Percentiles rank a stretch among this genome's conserved stretches.
Evolutionary conservation across 2,113 vertebrate species (phyloP).

Genomic region (Cephalopholis sonnerati): DNA sequence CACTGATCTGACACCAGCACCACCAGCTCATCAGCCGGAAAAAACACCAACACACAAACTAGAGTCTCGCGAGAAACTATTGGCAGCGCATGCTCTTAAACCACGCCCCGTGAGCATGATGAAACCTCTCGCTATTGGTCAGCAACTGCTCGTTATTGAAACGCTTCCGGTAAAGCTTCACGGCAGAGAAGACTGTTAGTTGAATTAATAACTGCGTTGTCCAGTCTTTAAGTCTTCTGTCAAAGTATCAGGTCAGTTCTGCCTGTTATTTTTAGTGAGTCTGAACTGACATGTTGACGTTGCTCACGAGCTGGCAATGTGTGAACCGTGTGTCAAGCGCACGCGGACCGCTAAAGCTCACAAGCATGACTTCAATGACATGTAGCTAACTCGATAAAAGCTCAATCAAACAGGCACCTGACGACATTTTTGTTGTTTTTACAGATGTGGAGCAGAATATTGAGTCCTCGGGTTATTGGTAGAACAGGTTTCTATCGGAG

Average conservation of each 20-base stretch:
- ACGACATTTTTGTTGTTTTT: constrained; percentile 2
- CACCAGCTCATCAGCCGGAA: neutral
- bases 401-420: neutral
- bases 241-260: constrained; percentile 7
- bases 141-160: neutral
- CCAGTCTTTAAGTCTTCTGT: neutral
- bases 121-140: constrained; percentile 48
- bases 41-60: no score
- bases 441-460: constrained; percentile 82
- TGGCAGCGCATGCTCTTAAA: neutral
- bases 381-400: neutral
- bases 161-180: constrained; percentile 37
- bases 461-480: constrained; percentile 48
- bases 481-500: constrained; percentile 66
- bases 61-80: constrained; percentile 59
- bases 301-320: no score
- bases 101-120: constrained; percentile 5
- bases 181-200: no score
- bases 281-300: neutral
- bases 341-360: neutral
- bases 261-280: neutral
- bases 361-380: neutral
- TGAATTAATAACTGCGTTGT: neutral
- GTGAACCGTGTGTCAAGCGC: neutral
- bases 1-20: constrained; percentile 23